Conservation (phyloP, 1,140 invertebrate species). For the Atta colombica region DNA sequence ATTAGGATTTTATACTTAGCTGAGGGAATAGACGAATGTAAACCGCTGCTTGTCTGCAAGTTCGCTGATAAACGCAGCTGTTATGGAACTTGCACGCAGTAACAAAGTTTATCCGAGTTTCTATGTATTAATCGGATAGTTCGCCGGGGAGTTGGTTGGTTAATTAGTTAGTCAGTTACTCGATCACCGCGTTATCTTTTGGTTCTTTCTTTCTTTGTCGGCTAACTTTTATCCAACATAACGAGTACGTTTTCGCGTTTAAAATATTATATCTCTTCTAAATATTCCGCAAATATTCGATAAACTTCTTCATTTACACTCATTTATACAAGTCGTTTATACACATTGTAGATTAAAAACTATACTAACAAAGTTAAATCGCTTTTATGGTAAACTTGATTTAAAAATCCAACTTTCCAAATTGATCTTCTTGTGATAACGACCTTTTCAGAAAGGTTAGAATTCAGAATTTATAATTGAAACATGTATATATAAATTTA, state of each 20-base stretch:
- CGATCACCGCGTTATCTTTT: conserved; percentile 62
- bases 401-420: background rate
- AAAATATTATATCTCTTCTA: conserved; percentile 53
- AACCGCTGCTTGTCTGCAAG: conserved; percentile 60
- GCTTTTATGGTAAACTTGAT: conserved; percentile 12
- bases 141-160: conserved; percentile 54
- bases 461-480: background rate
- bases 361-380: conserved; percentile 33
- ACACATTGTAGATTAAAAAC: conserved; percentile 34
- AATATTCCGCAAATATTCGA: conserved; percentile 39
- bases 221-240: conserved; percentile 54
- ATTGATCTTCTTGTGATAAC: conserved; percentile 17
- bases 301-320: conserved; percentile 27
- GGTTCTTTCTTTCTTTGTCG: conserved; percentile 38
- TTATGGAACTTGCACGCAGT: conserved; percentile 60
- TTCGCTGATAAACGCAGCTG: conserved; percentile 60
- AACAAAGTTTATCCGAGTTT: conserved; percentile 64
- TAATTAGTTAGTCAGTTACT: conserved; percentile 60
- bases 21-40: conserved; percentile 57
- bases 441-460: background rate
- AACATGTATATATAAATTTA: conserved; percentile 17
- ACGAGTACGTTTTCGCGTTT: conserved; percentile 35
- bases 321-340: conserved; percentile 16
- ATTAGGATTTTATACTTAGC: conserved; percentile 57
- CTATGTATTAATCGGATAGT: conserved; percentile 62